A percentile compares a stretch with the other conserved stretches of the same genome.
Evolutionary conservation across 2,888 invertebrate species (phyloP).

Genomic region (Drosophila borealis): DNA sequence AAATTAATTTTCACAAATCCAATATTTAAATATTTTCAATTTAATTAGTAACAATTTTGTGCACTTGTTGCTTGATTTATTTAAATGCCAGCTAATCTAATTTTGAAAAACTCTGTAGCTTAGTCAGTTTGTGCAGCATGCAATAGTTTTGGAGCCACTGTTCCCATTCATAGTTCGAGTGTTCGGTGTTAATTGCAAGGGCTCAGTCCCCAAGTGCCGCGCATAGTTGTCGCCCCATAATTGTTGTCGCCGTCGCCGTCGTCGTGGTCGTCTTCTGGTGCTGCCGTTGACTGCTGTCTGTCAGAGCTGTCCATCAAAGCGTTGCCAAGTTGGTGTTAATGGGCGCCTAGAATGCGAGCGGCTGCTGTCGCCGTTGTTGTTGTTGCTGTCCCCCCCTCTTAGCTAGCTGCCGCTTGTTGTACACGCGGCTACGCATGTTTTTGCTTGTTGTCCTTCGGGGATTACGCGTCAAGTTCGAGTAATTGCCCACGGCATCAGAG

Average conservation of each 20-base stretch:
- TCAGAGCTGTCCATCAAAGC: constrained; percentile 77
- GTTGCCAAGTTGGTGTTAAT: constrained; percentile 78
- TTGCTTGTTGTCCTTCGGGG: constrained; percentile 78
- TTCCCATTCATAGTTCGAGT: constrained; percentile 68
- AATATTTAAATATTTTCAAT: too few relatives aligned
- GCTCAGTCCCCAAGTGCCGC: constrained; percentile 68
- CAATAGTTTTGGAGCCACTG: constrained; percentile 40
- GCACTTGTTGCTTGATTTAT: too few relatives aligned
- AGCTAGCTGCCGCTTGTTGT: constrained; percentile 47
- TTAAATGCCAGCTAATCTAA: too few relatives aligned
- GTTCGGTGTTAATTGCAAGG: constrained; percentile 67
- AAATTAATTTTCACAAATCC: too few relatives aligned
- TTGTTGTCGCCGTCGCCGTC: constrained; percentile 62
- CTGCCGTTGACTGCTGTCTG: constrained; percentile 68
- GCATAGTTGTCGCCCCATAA: constrained; percentile 79
- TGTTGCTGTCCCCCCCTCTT: background rate
- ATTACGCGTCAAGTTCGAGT: constrained; percentile 75
- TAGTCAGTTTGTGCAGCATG: background rate
- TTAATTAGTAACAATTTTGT: too few relatives aligned
- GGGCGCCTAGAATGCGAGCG: constrained; percentile 75
- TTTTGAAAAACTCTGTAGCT: background rate
- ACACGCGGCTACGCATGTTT: constrained; percentile 75
- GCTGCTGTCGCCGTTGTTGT: constrained; percentile 17
- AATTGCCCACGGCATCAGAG: constrained; percentile 58
- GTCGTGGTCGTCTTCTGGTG: constrained; percentile 30